Percentiles rank a stretch among this genome's conserved stretches.
These are phyloP conservation scores for Pseudopleuronectes americanus DNA, from an alignment of 2,797 vertebrate genomes.

Conservation along the genomic window DNA sequence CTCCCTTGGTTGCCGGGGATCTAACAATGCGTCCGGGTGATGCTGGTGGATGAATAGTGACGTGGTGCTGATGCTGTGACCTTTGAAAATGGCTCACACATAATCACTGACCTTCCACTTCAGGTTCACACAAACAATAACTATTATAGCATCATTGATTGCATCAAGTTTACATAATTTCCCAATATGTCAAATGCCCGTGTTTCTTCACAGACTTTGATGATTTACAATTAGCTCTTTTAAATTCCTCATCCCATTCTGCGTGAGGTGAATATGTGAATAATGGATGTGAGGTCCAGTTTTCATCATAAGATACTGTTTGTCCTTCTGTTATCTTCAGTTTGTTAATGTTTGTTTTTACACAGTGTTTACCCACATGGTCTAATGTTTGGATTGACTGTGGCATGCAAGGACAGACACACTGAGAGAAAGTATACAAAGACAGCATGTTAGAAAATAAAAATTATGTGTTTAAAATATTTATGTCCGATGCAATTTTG, in stretches of 20 bases:
- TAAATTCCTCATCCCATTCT: slow-evolving; percentile 4
- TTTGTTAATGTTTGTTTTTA: neutral
- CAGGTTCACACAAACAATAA: neutral
- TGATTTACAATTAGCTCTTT: slow-evolving; percentile 25
- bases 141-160: neutral
- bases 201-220: slow-evolving; percentile 1
- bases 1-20: slow-evolving; percentile 1
- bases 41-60: neutral
- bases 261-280: neutral
- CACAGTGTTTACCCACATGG: neutral
- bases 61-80: neutral
- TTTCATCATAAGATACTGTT: slow-evolving; percentile 14
- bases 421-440: too few species aligned
- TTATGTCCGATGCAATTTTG: too few species aligned
- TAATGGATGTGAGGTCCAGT: slow-evolving; percentile 15
- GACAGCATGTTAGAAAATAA: too few species aligned
- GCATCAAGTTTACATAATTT: neutral
- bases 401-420: neutral
- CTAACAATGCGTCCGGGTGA: neutral
- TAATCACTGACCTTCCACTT: neutral
- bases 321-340: neutral
- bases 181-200: neutral
- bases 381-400: neutral
- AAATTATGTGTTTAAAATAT: too few species aligned
- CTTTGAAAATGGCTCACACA: neutral